Conservation (phyloP, 1,140 invertebrate genomes). For the Monomorium pharaonis region DNA sequence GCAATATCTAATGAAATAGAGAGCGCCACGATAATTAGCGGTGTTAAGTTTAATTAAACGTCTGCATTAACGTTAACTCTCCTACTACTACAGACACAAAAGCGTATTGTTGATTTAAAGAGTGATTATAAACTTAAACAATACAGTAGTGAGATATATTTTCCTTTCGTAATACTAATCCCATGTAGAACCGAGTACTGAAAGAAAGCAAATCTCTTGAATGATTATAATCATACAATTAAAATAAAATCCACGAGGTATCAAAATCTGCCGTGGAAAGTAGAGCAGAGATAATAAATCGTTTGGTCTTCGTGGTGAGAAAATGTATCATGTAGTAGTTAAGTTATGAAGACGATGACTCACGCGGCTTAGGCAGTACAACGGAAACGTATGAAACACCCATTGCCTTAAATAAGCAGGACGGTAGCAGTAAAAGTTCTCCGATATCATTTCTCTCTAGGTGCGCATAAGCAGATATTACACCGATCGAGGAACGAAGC, state of each 20-base stretch:
- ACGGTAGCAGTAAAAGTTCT: not conserved
- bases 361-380: not conserved
- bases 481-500: not conserved
- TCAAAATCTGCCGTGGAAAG: not conserved
- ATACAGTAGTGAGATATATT: too few species aligned
- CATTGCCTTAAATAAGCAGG: not conserved
- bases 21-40: not conserved
- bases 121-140: not conserved
- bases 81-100: not conserved
- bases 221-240: not conserved
- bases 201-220: not conserved
- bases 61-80: not conserved
- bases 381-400: not conserved
- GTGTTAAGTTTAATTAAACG: conserved; percentile 35
- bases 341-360: conserved; percentile 10
- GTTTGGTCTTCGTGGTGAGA: not conserved
- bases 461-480: not conserved
- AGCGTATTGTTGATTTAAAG: not conserved
- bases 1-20: conserved; percentile 26
- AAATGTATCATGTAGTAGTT: not conserved
- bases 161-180: conserved; percentile 13
- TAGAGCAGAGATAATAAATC: not conserved
- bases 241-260: conserved; percentile 21
- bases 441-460: not conserved
- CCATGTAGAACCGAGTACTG: not conserved